A percentile compares a stretch with the other conserved stretches of the same genome.
Evolutionary conservation across 23 tunicate species (phyloP).

Genomic region (Ascidia mentula): DNA sequence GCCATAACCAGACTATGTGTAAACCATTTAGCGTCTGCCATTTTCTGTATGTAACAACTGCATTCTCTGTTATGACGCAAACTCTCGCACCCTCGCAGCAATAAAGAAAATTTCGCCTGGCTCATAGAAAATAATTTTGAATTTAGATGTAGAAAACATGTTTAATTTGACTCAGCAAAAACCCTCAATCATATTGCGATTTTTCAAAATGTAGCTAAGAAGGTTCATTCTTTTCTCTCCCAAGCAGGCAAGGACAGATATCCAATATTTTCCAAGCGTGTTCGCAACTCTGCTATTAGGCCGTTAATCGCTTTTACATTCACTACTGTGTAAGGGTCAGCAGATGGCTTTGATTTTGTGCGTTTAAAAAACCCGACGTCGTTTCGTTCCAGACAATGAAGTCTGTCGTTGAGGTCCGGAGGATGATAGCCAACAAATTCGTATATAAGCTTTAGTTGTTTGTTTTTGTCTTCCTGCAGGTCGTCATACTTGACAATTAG

Average conservation of each 20-base stretch:
- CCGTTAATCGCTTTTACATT: neutral
- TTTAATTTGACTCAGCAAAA: too few relatives aligned
- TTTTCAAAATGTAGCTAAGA: too few relatives aligned
- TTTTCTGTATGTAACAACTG: too few relatives aligned
- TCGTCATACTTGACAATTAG: neutral
- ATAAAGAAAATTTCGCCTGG: too few relatives aligned
- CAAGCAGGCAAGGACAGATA: neutral
- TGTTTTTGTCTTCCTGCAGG: neutral
- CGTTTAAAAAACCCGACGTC: constrained; percentile 1
- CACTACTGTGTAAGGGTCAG: neutral
- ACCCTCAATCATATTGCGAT: too few relatives aligned
- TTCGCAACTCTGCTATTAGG: neutral
- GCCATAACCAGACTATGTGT: too few relatives aligned
- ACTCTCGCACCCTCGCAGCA: too few relatives aligned
- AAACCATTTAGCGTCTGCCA: too few relatives aligned
- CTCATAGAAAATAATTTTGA: too few relatives aligned
- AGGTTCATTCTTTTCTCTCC: neutral
- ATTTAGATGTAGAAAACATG: too few relatives aligned
- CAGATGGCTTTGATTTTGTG: neutral
- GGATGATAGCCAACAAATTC: neutral
- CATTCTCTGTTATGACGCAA: too few relatives aligned
- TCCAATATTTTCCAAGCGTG: neutral
- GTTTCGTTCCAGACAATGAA: neutral
- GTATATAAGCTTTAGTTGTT: neutral
- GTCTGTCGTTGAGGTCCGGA: neutral